Evolutionary conservation across 1,140 invertebrate genomes (phyloP), one percentile per base, ranked within the genome.

Genomic region (Scaptomyza graminum): DNA sequence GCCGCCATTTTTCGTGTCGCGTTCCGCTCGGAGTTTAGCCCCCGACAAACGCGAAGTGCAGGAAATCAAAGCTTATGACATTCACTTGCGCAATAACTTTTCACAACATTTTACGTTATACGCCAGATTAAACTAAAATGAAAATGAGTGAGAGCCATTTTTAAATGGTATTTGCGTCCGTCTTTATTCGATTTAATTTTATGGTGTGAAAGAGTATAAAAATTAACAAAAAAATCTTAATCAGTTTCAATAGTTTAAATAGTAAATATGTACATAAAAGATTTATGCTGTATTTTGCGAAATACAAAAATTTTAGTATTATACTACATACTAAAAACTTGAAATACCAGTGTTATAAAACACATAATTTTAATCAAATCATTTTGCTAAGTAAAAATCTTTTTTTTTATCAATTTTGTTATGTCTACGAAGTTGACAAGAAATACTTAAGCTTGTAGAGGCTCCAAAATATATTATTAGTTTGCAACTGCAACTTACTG

Each of bases 11-110:
- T 81, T 66, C 49, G 65, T 52, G 50, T 60, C 64, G 46, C 7
- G 2, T 67, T 67, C 43, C 56, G 25, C 18, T 16, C 44, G 7
- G 15, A 15, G 5, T 50, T 63, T 63, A 43, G 9, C 43, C 62
- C 31, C 7, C 6, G 39, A 56, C 64, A 46, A 46, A 34, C 9
- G 31, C 55, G 61, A 69, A 77, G 31, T 51, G 61, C 64, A 87
- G 78, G 74, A 85, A 85, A 87, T 85, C 83, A 85, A 78, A 78
- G 82, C 78, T 82, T 78, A 85, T 87, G 71, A 68, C 82, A 85
- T 85, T 82, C 78, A 75, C 70, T 82, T 44, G 82, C 62, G 82
- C 66, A 78, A 82, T 68, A 68, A 87, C 57, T 77, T 71, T 25
- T 55, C 60, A 50, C 55, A 49, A 55, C 69, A 60, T 66, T 66